Percentiles rank a stretch among this genome's conserved stretches.
These are phyloP conservation scores for Pseudochirops corinnae DNA, from an alignment of 2,797 vertebrate species.

Conservation along the genomic window DNA sequence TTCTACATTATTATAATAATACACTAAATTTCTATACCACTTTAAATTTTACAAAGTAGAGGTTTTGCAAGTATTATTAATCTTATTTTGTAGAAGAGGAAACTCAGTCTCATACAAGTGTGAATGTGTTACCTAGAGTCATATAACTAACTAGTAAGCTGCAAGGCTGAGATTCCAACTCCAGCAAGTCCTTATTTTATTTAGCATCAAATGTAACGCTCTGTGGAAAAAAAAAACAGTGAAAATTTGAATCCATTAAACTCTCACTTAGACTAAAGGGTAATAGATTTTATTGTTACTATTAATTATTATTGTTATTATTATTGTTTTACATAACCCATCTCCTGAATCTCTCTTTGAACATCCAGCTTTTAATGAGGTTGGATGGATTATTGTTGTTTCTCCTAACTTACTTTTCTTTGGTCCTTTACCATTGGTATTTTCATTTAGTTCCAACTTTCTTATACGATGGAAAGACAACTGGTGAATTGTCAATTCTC, in stretches of 20 bases:
- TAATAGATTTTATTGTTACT: neutral
- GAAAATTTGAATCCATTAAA: neutral
- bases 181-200: neutral
- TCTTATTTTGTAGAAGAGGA: neutral
- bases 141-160: neutral
- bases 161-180: neutral
- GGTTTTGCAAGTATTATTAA: neutral
- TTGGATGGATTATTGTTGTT: constrained; percentile 11
- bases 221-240: neutral
- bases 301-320: too few relatives aligned
- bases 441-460: neutral
- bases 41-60: neutral
- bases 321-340: neutral
- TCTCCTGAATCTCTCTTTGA: neutral
- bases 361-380: neutral
- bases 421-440: neutral
- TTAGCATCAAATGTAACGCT: neutral
- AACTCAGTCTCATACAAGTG: neutral
- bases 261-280: neutral
- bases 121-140: neutral
- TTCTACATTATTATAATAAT: neutral
- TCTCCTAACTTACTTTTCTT: constrained; percentile 23
- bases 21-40: neutral
- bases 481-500: constrained; percentile 3
- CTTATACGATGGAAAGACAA: constrained; percentile 16